Evolutionary conservation across 2,888 invertebrate genomes (phyloP), one percentile per base, ranked within the genome.

Genomic region (Nematopogon swammerdamellus): DNA sequence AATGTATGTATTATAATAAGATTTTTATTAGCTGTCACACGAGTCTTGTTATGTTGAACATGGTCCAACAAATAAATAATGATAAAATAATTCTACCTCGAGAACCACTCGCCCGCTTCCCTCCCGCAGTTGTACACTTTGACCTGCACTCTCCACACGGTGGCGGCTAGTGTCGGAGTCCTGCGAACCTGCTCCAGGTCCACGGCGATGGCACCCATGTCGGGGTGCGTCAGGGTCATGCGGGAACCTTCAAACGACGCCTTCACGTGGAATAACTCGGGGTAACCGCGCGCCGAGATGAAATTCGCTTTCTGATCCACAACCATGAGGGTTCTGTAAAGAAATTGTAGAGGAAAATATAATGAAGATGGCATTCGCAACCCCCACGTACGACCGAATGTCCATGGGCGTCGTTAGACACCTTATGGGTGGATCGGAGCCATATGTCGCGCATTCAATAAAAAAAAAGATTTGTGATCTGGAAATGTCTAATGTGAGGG

Each of bases 81-180:
- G n/a, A n/a, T n/a, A n/a, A n/a, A n/a, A n/a, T n/a, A n/a, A n/a
- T n/a, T n/a, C n/a, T n/a, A 79, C 80, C 72, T 80, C 0, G 87
- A 85, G 59, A 93, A 75, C 93, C 93, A 93, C 49, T 83, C 81
- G 17, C 87, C 84, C 11, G 82, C 85, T 54, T 84, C 84, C 51
- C 83, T 82, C 0, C 92, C 92, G 62, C 92, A 92, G 60, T 91
- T 86, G 57, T 84, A 75, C 0, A 86, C 87, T 1, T 81, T 72
- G 1, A 89, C 79, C 0, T 71, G 60, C 1, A 71, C 71, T 14
- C 81, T 79, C 85, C 85, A 87, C 1, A 88, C 80, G 0, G 69
- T 60, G 0, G 84, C 82, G 3, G 64, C 72, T 10, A 16, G 46
- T 16, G 16, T 46, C n/a, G 2, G 17, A 11, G 50, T 3, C 36